Evolutionary conservation across 2,113 vertebrate genomes (phyloP), one percentile per base, ranked within the genome.

Genomic region (Cololabis saira): DNA sequence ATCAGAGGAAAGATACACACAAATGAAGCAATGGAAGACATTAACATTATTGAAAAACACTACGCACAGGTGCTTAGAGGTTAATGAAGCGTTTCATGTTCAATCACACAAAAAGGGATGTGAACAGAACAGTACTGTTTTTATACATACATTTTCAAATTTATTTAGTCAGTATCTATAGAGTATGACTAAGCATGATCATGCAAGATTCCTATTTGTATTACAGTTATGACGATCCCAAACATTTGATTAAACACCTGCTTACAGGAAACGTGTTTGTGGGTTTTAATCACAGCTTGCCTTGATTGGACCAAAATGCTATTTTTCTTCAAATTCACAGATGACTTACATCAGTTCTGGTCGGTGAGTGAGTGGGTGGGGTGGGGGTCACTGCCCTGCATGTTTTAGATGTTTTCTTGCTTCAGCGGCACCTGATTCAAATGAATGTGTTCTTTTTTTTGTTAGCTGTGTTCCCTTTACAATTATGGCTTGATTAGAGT

Each of bases 191-290:
- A 2, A 17, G 0, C 16, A 54, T 27, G n/a, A 18, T 54, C 16
- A 17, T 16, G 0, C 30, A 18, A 55, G 21, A 16, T 22, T 19
- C 33, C 9, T 47, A 15, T 62, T 8, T 57, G 18, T 58, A 66
- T 62, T 56, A 50, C 12, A 68, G 58, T 17, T 2, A 37, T 80
- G 56, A 16, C 67, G 67, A 74, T 80, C 80, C 45, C 47, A 74
- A 71, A 71, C 61, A 76, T 74, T 82, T 74, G 41, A 18, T 71
- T 14, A 77, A 48, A 65, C 15, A 17, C n/a, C n/a, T n/a, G n/a
- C n/a, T n/a, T n/a, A n/a, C n/a, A n/a, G n/a, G n/a, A n/a, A n/a
- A n/a, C n/a, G n/a, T 14, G 1, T 21, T 44, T 18, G 24, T 8
- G 0, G 24, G 18, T 69, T 84, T 73, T 72, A 63, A 74, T 76